Evolutionary conservation across 2,888 invertebrate genomes (phyloP), one percentile per base, ranked within the genome.

Genomic region (Nomada ferruginata): DNA sequence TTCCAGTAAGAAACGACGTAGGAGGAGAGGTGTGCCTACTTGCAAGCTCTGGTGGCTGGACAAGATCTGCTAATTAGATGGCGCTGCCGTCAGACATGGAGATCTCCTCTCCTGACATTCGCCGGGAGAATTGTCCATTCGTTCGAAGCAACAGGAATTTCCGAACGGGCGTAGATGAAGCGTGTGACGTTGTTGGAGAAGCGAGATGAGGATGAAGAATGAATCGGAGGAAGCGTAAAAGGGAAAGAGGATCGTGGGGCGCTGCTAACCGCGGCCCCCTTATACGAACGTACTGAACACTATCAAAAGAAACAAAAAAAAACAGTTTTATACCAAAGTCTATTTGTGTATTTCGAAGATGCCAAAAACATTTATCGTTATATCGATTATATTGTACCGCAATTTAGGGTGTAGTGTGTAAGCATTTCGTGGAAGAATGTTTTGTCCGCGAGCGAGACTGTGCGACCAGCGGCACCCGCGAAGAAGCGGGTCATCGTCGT

Each of bases 1-100:
- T 88, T 95, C 96, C 82, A 93, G 91, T 80, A 96, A 96, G 93
- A 96, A 96, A 83, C 95, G 97, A 83, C 95, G 97, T 90, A 96
- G 96, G 94, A 96, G 96, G 96, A 95, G 96, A 94, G 95, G 95
- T 71, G 91, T 91, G 75, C 92, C 91, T 52, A 92, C 92, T 60
- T 93, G 92, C 82, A 93, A 91, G 80, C 94, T 95, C 91, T 95
- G 95, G 94, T 94, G 94, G 94, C 92, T 94, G 88, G 94, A 94
- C 87, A 92, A 92, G 76, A 90, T 92, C 79, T 94, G 94, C 90
- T 94, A 70, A 70, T 70, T 15, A 92, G 87, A 84, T 79, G 81
- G 76, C 53, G 18, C 13, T 15, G 57, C 23, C 59, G 26, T 52
- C 18, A 47, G 55, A 29, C 59, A 59, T 52, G 15, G 61, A 65